Evolutionary conservation across 2,113 vertebrate species (phyloP).

Genomic region (Oncorhynchus clarkii): DNA sequence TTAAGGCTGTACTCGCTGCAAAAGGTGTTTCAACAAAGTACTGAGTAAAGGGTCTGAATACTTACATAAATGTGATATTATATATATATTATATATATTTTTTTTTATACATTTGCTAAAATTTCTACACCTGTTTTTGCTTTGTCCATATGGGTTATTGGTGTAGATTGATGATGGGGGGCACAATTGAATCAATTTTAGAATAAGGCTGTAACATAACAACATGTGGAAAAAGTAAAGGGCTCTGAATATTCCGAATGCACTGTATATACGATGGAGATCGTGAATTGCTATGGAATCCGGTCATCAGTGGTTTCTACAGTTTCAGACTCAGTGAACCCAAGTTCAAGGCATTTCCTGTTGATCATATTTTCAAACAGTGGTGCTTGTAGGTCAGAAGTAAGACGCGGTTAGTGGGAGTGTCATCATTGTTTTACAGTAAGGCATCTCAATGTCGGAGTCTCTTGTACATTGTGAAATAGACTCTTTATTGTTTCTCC

Average conservation of each 20-base stretch:
- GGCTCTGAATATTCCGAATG: not conserved
- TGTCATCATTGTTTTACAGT: not conserved
- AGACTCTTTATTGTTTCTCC: not conserved
- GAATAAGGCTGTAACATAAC: too few species aligned
- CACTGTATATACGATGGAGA: not conserved
- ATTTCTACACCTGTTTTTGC: too few species aligned
- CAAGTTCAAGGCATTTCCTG: not conserved
- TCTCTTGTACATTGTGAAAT: not conserved
- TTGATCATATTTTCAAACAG: not conserved
- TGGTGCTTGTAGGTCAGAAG: not conserved
- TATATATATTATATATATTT: too few species aligned
- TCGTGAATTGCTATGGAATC: not conserved
- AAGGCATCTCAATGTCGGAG: slow-evolving; percentile 1
- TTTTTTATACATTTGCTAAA: too few species aligned
- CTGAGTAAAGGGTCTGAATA: too few species aligned
- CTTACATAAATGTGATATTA: too few species aligned
- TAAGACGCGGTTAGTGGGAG: not conserved
- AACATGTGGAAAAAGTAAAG: too few species aligned
- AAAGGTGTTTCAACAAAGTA: too few species aligned
- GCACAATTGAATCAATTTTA: too few species aligned
- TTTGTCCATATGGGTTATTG: too few species aligned
- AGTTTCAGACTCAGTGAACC: not conserved
- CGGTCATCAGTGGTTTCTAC: not conserved
- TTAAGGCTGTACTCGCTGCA: too few species aligned
- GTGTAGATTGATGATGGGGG: too few species aligned